These are phyloP conservation scores for Pycnonotus jocosus DNA, from an alignment of 2,113 vertebrate species.

Conservation along the genomic window DNA sequence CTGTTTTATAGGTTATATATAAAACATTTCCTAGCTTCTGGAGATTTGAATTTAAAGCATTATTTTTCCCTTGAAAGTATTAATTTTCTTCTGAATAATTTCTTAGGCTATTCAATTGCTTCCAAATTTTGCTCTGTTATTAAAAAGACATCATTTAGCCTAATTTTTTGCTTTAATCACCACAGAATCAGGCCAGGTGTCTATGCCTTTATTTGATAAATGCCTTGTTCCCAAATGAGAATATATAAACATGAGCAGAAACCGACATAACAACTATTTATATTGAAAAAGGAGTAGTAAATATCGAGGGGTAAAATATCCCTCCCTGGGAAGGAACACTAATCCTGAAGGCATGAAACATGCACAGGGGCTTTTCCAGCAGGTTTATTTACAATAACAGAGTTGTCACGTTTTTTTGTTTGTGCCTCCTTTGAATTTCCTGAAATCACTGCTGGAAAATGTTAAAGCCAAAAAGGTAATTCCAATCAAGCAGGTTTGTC, in stretches of 20 bases:
- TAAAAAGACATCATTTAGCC: neutral
- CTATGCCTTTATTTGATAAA: neutral
- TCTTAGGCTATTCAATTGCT: neutral
- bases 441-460: neutral
- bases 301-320: neutral
- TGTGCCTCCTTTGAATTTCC: constrained; percentile 2
- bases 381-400: neutral
- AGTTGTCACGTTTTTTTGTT: neutral
- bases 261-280: neutral
- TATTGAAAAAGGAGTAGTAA: neutral
- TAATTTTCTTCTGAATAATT: neutral
- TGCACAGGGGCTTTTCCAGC: neutral
- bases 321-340: neutral
- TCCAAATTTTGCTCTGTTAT: neutral
- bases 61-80: constrained; percentile 7
- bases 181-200: neutral
- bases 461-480: neutral
- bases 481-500: neutral
- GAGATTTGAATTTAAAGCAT: neutral
- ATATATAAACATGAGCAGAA: neutral
- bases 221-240: neutral
- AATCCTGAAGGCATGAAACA: neutral
- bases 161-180: neutral
- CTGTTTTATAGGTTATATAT: neutral
- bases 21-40: neutral